A percentile compares a stretch with the other conserved stretches of the same genome.
phyloP scores from a whole-genome alignment of 2,113 vertebrate genomes.

The Procavia capensis region DNA sequence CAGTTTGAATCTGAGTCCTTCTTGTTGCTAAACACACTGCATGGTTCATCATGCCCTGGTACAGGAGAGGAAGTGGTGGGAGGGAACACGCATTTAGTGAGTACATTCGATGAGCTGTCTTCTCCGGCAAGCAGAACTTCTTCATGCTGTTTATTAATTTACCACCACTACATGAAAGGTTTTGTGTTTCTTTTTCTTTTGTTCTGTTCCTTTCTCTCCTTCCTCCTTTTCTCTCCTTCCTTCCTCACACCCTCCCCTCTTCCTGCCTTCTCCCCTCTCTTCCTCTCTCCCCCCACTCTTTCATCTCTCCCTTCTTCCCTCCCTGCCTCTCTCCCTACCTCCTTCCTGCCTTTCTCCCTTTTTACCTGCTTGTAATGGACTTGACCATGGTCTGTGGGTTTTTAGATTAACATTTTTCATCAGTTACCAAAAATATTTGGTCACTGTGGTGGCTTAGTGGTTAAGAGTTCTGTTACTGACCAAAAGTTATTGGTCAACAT shows the following conservation, averaged over 20 bases:
- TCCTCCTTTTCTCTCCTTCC: neutral
- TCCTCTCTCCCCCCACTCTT: too few species aligned
- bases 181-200: neutral
- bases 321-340: too few species aligned
- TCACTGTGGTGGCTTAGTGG: neutral
- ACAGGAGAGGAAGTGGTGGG: neutral
- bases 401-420: conserved; percentile 29
- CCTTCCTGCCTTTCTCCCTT: neutral
- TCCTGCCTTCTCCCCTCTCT: neutral
- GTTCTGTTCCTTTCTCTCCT: neutral
- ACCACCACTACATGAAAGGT: neutral
- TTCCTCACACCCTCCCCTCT: too few species aligned
- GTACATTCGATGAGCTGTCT: neutral
- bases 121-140: neutral
- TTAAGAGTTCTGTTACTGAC: neutral
- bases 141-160: neutral
- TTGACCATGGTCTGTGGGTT: neutral
- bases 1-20: neutral
- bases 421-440: neutral
- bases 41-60: neutral
- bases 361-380: neutral
- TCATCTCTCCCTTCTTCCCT: too few species aligned
- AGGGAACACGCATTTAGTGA: neutral
- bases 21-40: neutral
- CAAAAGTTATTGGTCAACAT: neutral